Conservation (phyloP, 1,140 invertebrate genomes). For the Fopius arisanus region DNA sequence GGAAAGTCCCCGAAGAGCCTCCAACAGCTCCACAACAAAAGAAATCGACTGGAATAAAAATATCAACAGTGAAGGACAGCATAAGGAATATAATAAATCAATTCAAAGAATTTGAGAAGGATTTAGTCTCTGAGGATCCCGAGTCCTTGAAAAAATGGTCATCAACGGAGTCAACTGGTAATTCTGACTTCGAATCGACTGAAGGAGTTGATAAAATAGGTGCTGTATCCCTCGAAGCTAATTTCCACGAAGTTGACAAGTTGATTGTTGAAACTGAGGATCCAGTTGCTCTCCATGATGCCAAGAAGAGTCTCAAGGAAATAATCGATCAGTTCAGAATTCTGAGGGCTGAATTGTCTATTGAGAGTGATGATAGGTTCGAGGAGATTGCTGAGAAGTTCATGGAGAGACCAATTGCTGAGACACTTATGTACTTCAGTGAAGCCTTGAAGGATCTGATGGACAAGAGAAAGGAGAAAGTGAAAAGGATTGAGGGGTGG, state of each 20-base stretch:
- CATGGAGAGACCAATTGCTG: conserved; percentile 52
- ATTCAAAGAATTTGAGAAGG: conserved; percentile 60
- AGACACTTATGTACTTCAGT: conserved; percentile 56
- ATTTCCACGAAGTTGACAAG: conserved; percentile 33
- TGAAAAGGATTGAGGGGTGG: not conserved
- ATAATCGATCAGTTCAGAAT: conserved; percentile 59
- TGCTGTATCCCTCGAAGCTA: conserved; percentile 29
- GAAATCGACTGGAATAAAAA: conserved; percentile 25
- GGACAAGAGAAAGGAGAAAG: conserved; percentile 43
- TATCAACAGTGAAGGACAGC: conserved; percentile 53
- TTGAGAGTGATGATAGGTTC: conserved; percentile 54
- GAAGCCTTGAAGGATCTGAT: conserved; percentile 57
- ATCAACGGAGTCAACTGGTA: not conserved
- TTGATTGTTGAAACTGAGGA: conserved; percentile 25
- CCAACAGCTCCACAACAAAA: not conserved
- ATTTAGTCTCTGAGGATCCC: conserved; percentile 48
- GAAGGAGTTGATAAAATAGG: conserved; percentile 19
- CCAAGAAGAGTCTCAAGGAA: conserved; percentile 54
- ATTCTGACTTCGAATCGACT: not conserved
- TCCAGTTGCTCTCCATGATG: conserved; percentile 39
- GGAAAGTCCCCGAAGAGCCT: conserved; percentile 11
- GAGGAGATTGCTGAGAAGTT: conserved; percentile 53
- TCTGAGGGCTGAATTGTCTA: conserved; percentile 53
- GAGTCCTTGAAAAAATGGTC: conserved; percentile 32
- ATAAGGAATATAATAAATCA: conserved; percentile 60